Percentiles rank a stretch among this genome's conserved stretches.
These are phyloP conservation scores for Leptodirus hochenwartii DNA, from an alignment of 2,888 invertebrate genomes.

Conservation along the genomic window DNA sequence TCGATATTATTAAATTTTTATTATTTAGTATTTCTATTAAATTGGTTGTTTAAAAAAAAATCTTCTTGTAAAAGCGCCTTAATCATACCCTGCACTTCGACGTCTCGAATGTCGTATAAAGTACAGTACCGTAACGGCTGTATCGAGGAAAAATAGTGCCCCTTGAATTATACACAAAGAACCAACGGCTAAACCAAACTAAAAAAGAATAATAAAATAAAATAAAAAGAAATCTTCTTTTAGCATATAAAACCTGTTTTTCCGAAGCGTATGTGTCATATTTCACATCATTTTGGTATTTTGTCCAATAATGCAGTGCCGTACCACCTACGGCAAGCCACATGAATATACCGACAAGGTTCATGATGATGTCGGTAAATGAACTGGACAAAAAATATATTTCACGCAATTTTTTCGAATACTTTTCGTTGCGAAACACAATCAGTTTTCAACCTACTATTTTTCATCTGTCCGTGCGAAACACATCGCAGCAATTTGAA, in stretches of 20 bases:
- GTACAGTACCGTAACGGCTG: slow-evolving; percentile 49
- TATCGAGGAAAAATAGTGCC: slow-evolving; percentile 63
- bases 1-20: too few relatives aligned
- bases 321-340: slow-evolving; percentile 75
- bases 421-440: too few relatives aligned
- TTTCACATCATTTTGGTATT: slow-evolving; percentile 66
- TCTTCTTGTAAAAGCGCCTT: too few relatives aligned
- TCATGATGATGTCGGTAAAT: slow-evolving; percentile 68
- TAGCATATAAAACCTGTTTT: too few relatives aligned
- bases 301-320: slow-evolving; percentile 78
- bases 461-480: slow-evolving; percentile 66
- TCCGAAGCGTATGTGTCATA: slow-evolving; percentile 54
- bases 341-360: slow-evolving; percentile 66
- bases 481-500: slow-evolving; percentile 53
- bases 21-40: too few relatives aligned
- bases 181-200: slow-evolving; percentile 63
- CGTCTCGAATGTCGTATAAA: too few relatives aligned
- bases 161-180: slow-evolving; percentile 63
- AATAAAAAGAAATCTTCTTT: slow-evolving; percentile 22
- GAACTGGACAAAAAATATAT: too few relatives aligned
- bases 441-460: slow-evolving; percentile 32
- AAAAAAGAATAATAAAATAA: too few relatives aligned
- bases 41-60: too few relatives aligned
- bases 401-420: slow-evolving; percentile 41
- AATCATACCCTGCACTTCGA: too few relatives aligned